A percentile compares a stretch with the other conserved stretches of the same genome.
Conservation (phyloP, 2,797 vertebrate genomes). For the Rallus crepitans region DNA sequence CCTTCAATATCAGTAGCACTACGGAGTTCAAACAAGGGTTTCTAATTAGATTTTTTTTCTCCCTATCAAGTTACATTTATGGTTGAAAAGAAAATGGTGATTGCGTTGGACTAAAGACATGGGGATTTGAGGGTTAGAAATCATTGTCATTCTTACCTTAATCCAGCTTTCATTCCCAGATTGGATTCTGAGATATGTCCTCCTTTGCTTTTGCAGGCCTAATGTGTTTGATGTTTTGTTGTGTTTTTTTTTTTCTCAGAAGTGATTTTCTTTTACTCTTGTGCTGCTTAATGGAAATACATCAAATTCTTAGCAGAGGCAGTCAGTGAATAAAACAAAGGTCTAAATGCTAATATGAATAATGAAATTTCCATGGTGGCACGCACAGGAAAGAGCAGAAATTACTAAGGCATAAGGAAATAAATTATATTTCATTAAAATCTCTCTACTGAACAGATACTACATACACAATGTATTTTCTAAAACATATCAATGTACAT, state of each 20-base stretch:
- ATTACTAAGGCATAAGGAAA: conserved; percentile 18
- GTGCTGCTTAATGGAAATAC: conserved; percentile 1
- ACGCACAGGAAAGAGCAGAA: not conserved
- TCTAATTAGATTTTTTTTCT: not conserved
- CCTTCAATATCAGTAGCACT: not conserved
- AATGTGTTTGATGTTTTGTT: not conserved
- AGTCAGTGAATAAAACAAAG: conserved; percentile 50
- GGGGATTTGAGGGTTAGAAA: not conserved
- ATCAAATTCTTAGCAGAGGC: conserved; percentile 23
- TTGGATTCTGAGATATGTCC: not conserved
- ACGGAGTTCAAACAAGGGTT: not conserved
- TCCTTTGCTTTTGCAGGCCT: not conserved
- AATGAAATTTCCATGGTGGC: conserved; percentile 31
- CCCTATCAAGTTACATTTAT: not conserved
- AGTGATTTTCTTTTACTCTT: not conserved
- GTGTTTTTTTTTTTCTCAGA: not conserved
- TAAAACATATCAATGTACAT: not conserved
- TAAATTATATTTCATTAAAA: conserved; percentile 40
- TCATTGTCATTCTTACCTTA: not conserved
- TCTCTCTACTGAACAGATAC: conserved; percentile 8
- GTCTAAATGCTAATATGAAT: conserved; percentile 40
- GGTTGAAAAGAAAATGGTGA: not conserved
- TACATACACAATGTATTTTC: not conserved
- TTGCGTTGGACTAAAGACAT: not conserved
- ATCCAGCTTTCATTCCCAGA: not conserved